Evolutionary conservation across 2,113 vertebrate species (phyloP).

Genomic region (Aleadryas rufinucha): DNA sequence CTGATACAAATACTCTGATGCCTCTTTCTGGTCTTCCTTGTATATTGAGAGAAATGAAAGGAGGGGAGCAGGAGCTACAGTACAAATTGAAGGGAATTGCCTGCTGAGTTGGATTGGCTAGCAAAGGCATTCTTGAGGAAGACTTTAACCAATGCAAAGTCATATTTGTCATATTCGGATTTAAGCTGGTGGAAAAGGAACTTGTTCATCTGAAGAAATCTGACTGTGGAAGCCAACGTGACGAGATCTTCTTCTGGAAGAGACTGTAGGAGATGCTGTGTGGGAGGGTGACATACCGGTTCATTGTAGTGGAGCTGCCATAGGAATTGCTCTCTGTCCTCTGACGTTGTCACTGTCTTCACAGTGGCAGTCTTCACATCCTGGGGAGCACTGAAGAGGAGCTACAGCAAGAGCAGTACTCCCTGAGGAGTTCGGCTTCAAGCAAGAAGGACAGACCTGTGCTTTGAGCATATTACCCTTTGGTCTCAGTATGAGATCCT

Average conservation of each 20-base stretch:
- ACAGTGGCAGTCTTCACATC: neutral
- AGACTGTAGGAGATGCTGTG: neutral
- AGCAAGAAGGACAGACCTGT: neutral
- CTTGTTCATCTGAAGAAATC: neutral
- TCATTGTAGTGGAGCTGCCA: neutral
- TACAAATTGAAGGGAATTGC: neutral
- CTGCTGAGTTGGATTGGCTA: neutral
- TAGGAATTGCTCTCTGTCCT: neutral
- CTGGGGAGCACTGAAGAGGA: neutral
- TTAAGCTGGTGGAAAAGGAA: neutral
- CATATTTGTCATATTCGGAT: neutral
- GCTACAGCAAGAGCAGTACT: neutral
- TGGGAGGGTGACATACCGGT: neutral
- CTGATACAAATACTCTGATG: neutral
- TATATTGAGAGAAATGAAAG: neutral
- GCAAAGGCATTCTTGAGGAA: neutral
- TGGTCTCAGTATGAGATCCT: neutral
- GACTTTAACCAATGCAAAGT: neutral
- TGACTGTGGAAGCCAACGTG: neutral
- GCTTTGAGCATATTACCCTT: neutral
- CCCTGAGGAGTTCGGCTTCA: neutral
- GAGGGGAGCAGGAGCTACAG: neutral
- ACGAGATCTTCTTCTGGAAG: neutral
- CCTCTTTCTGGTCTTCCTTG: neutral
- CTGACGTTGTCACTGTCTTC: neutral